Evolutionary conservation across 2,113 vertebrate species (phyloP).

Genomic region (Peromyscus californicus): DNA sequence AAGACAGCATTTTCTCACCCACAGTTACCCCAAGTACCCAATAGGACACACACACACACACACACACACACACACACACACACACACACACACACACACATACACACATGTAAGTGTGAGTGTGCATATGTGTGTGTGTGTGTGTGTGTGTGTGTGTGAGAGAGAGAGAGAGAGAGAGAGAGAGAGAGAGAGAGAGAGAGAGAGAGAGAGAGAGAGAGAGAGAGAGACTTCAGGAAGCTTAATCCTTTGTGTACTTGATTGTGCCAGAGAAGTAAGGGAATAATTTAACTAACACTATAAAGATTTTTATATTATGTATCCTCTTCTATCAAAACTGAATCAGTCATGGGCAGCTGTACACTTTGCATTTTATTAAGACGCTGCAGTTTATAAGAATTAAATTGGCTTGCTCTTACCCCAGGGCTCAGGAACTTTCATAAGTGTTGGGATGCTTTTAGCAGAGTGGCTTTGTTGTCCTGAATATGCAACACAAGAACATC

Average conservation of each 20-base stretch:
- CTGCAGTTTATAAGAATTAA: constrained; percentile 29
- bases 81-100: no score
- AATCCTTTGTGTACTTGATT: neutral
- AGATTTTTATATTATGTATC: neutral
- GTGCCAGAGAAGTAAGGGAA: neutral
- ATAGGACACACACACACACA: neutral
- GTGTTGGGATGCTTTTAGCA: neutral
- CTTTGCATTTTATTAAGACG: constrained; percentile 47
- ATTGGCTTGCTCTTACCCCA: neutral
- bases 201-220: no score
- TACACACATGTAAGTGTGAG: neutral
- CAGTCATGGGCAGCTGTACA: neutral
- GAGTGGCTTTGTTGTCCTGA: neutral
- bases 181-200: no score
- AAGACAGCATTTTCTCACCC: constrained; percentile 55
- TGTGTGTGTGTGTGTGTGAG: neutral
- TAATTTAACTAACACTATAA: constrained; percentile 24
- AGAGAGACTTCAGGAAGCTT: neutral
- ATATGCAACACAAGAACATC: neutral
- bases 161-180: no score
- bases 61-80: no score
- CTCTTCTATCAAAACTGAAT: constrained; percentile 8
- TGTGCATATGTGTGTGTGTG: neutral
- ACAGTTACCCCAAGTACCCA: constrained; percentile 47
- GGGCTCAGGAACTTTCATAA: neutral